Conservation (phyloP, 2,888 invertebrate species). For the Mimachlamys varia region DNA sequence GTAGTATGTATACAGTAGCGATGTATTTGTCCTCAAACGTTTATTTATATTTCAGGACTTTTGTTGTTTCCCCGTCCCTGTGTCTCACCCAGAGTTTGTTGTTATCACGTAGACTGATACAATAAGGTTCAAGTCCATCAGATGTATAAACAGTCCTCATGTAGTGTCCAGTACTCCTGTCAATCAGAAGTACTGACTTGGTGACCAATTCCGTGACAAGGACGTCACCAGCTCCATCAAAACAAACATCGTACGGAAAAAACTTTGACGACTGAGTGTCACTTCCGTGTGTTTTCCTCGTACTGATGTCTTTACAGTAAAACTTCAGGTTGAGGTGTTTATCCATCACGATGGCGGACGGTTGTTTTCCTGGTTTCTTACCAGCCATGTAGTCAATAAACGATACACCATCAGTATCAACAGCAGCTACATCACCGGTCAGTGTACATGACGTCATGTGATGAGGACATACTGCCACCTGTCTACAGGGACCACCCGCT, state of each 20-base stretch:
- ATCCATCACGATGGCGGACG: not conserved
- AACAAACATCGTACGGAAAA: slow-evolving; percentile 12
- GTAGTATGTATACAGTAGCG: too few species aligned
- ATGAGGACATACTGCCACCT: not conserved
- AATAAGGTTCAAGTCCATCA: not conserved
- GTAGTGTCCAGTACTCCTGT: not conserved
- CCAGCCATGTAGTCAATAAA: not conserved
- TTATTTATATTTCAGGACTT: not conserved
- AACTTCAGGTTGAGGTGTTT: slow-evolving; percentile 14
- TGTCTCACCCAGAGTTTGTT: not conserved
- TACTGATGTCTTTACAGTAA: not conserved
- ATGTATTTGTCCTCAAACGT: not conserved
- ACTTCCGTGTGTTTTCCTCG: not conserved
- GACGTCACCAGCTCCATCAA: slow-evolving; percentile 17
- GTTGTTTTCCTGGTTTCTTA: not conserved
- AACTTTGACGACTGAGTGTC: not conserved
- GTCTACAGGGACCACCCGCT: not conserved
- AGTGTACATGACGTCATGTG: not conserved
- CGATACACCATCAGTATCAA: not conserved
- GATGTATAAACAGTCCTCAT: slow-evolving; percentile 16
- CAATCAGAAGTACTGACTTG: slow-evolving; percentile 22
- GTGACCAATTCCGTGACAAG: not conserved
- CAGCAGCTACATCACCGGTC: not conserved
- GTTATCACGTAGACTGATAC: not conserved
- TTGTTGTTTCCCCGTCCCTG: not conserved